These are phyloP conservation scores for Apoda limacodes DNA, from an alignment of 2,888 invertebrate species.

Conservation along the genomic window DNA sequence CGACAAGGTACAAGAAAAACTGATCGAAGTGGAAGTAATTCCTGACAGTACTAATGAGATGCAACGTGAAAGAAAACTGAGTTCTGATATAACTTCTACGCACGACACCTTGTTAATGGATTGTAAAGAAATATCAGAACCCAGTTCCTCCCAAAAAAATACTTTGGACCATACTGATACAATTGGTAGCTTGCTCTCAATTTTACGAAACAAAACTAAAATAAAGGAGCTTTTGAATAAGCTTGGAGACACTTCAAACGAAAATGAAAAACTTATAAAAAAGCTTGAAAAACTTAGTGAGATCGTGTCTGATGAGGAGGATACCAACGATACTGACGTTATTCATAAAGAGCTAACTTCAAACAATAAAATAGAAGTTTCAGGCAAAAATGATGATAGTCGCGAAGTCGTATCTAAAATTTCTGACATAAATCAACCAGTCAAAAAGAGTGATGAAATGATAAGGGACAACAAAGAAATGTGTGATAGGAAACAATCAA, in stretches of 20 bases:
- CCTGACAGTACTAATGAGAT: conserved; percentile 43
- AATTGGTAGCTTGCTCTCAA: conserved; percentile 42
- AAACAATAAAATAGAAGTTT: no score
- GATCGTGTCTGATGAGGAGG: conserved; percentile 63
- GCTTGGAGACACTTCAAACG: conserved; percentile 45
- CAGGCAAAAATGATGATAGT: conserved; percentile 8
- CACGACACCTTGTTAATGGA: conserved; percentile 23
- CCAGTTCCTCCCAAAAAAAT: conserved; percentile 23
- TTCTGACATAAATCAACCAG: conserved; percentile 2
- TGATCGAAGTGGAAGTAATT: conserved; percentile 24
- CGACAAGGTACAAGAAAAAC: conserved; percentile 22
- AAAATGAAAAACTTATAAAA: conserved; percentile 65
- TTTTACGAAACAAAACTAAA: conserved; percentile 59
- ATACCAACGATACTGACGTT: no score
- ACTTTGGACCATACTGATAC: conserved; percentile 27
- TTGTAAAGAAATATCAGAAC: conserved; percentile 21
- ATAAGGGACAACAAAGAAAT: background rate
- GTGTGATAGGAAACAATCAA: background rate
- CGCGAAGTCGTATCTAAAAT: conserved; percentile 3
- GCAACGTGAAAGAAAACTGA: conserved; percentile 33
- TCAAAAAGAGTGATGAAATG: conserved; percentile 4
- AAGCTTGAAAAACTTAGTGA: conserved; percentile 69
- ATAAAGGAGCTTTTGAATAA: conserved; percentile 55
- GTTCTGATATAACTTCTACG: conserved; percentile 37
- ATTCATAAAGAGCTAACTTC: no score